Evolutionary conservation across 2,797 vertebrate genomes (phyloP), one percentile per base, ranked within the genome.

Genomic region (Silurus aristotelis): DNA sequence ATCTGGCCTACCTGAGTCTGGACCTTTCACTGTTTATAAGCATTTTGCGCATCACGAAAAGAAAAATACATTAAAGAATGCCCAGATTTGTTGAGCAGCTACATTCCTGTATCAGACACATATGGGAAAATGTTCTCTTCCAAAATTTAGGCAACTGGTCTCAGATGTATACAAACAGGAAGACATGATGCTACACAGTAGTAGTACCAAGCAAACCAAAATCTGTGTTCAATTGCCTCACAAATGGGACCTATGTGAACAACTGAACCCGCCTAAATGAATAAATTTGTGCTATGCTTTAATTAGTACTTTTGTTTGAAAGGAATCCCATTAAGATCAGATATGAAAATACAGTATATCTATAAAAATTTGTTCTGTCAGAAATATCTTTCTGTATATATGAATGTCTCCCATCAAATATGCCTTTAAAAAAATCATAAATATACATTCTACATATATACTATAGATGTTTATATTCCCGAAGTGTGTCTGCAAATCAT

Each of bases 401-500:
- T 13, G 15, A 48, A 72, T 22, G 22, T 48, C 46, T 73, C 0
- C 25, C 48, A 73, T 46, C 22, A 73, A 73, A 25, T 48, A 72
- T n/a, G 22, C 10, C 43, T 72, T 73, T 52, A n/a, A 5, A 38
- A 25, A 52, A 52, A 72, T 48, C 70, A 71, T 46, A 71, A n/a
- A 52, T 75, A 58, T 76, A n/a, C 14, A n/a, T 48, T 1, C 7
- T 48, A n/a, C 12, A 73, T 72, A 70, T 22, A 10, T 63, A 8
- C 61, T 63, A 5, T 66, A 66, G 12, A 66, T 12, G 43, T 78
- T 4, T 15, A 77, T 38, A 38, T 78, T 63, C 31, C 20, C 5
- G 12, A n/a, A 63, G 76, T 46, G 19, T 64, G 6, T 83, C 60
- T 55, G 22, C 20, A 84, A 77, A 61, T 78, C 52, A 70, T 70